Evolutionary conservation across 2,113 vertebrate genomes (phyloP), one percentile per base, ranked within the genome.

Genomic region (Cichladusa arquata): DNA sequence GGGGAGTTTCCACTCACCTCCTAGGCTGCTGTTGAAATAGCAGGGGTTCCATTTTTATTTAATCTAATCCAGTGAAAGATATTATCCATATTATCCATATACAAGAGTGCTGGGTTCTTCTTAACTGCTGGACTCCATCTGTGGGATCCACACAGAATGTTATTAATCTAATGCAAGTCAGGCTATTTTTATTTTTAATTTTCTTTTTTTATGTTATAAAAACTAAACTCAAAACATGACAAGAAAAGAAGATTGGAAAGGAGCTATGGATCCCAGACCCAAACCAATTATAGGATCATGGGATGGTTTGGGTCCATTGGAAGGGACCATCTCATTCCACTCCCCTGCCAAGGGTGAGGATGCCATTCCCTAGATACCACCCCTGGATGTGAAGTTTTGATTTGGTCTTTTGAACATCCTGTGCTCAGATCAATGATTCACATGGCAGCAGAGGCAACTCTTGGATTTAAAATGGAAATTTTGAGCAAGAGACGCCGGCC

Each of bases 391-490:
- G 33, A 51, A 31, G 29, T 58, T 92, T n/a, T 54, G 56, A 45
- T 58, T 38, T 89, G 81, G 18, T 58, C 24, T 48, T 87, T 33
- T 38, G 29, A 48, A 91, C 69, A 54, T 81, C 23, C 56, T 57
- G 47, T 38, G 13, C 66, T 79, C 17, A 24, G 40, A 48, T 36
- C 87, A 62, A 34, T 29, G 51, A 81, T 13, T 84, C 54, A 50
- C 5, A 1, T 34, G 31, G 25, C 23, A 13, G 1, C 5, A 33
- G n/a, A 90, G 47, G 45, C 53, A 74, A 40, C 4, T 3, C n/a
- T 86, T 82, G 51, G 47, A 47, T 71, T 92, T 70, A 16, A 89
- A 85, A 70, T 76, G 86, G 86, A 92, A 96, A 81, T 57, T 65
- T 71, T 87, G 81, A 66, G 44, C 44, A 38, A 36, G 65, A 82